Evolutionary conservation across 2,888 invertebrate species (phyloP), one percentile per base, ranked within the genome.

Genomic region (Lampropteryx suffumata): DNA sequence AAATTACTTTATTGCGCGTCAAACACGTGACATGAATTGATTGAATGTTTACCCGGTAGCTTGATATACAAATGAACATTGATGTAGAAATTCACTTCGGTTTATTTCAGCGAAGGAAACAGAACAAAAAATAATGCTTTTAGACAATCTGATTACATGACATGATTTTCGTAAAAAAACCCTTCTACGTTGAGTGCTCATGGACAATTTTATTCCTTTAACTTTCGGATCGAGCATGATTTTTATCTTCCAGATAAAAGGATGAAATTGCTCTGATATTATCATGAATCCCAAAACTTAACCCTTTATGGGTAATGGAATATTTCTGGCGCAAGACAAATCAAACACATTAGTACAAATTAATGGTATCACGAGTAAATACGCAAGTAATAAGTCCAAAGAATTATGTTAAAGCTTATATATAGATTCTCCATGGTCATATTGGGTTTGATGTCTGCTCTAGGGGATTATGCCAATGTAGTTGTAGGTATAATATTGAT

Each of bases 271-370:
- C 41, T 40, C 40, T 43, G 46, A 53, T 50, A 57, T 50, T 49
- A 43, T 53, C 24, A 49, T 54, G 39, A 50, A 53, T 41, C 46
- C 39, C 47, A 30, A 55, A n/a, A n/a, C n/a, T n/a, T 54, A 50
- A 43, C 49, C 49, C 54, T 51, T 51, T 44, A 37, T 26, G 34
- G 43, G 47, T 29, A 41, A 52, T 41, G 37, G 37, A 28, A 14
- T 24, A 35, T 36, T 41, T 48, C n/a, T 9, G 35, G 24, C 29
- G 24, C 47, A 40, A 40, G 24, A 34, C 29, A 4, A 59, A 51
- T 56, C 53, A 56, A 51, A 56, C 27, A 47, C 33, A 35, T 41
- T 36, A 47, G 10, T 17, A 32, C n/a, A 29, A 53, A 53, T 17
- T 3, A 33, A 21, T 47, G 40, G 41, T 9, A 29, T 47, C 26